Evolutionary conservation across 2,888 invertebrate genomes (phyloP), one percentile per base, ranked within the genome.

Genomic region (Miltochrista miniata): DNA sequence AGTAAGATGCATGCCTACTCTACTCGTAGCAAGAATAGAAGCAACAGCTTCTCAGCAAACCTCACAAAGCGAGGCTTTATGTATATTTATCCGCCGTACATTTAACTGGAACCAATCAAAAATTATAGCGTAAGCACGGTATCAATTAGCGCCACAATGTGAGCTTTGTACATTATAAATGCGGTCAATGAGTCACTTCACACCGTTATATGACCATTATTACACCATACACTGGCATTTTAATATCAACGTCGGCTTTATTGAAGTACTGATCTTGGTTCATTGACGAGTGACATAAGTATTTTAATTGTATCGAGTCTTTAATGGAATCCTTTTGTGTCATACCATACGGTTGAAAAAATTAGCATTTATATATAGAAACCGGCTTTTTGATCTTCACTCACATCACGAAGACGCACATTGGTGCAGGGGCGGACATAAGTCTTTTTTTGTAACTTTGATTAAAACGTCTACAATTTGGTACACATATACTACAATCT

Each of bases 51-150:
- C 29, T 46, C 39, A 15, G 35, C 34, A 7, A 18, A 15, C 38
- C 41, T 24, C 29, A 65, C 66, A 61, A 59, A 61, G 53, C 40
- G 31, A 8, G 33, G 46, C 50, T 59, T 61, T 68, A 61, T 68
- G 48, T 68, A 65, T 68, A 68, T 65, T 61, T 68, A 66, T 59
- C n/a, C 56, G 51, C 33, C 48, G 45, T 47, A 56, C 39, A 69
- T 69, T 61, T 53, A 67, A 69, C 54, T 69, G 70, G 64, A 67
- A 64, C 67, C 64, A 67, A 68, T 68, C 64, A 61, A 61, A 67
- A 68, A 69, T 48, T 53, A 61, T 56, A 50, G 59, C 50, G 53
- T 59, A 63, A 61, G 64, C 52, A 53, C 56, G 67, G 70, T 61
- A 61, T 61, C 67, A 67, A 67, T 67, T 67, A 67, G 59, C 61